Conservation (phyloP, 1,140 invertebrate genomes). For the Brachystomella parvula region DNA sequence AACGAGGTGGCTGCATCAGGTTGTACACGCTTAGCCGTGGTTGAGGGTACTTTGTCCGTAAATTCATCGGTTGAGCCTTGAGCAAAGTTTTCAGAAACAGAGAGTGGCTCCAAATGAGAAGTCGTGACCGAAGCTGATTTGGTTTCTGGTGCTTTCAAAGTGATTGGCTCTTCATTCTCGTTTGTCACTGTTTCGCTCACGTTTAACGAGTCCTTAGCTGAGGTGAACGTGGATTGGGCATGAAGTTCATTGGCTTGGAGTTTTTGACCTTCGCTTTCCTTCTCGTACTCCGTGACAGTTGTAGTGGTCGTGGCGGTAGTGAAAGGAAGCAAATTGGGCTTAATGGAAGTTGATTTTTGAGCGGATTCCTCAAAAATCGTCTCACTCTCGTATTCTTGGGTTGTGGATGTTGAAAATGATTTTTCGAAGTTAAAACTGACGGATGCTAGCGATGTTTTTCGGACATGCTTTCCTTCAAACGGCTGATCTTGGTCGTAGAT, state of each 20-base stretch:
- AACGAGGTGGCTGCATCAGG: not conserved
- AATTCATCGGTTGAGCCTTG: not conserved
- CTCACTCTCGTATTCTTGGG: not conserved
- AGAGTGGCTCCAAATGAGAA: not conserved
- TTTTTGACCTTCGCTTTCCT: not conserved
- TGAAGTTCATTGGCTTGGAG: not conserved
- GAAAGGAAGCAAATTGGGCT: not conserved
- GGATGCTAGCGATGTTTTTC: not conserved
- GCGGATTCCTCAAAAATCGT: not conserved
- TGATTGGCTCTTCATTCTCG: slow-evolving; percentile 7
- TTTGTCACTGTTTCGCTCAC: not conserved
- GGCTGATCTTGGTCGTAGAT: not conserved
- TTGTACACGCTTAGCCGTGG: not conserved
- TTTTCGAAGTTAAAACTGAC: not conserved
- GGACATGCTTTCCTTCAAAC: not conserved
- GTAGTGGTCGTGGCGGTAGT: not conserved
- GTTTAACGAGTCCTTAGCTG: not conserved
- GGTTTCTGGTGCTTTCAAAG: not conserved
- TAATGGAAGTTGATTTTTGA: not conserved
- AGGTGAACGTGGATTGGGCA: not conserved
- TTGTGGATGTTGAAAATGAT: not conserved
- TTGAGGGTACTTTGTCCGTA: not conserved
- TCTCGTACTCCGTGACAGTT: not conserved
- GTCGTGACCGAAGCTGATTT: not conserved
- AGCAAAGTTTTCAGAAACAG: not conserved